These are phyloP conservation scores for Eueides isabella DNA, from an alignment of 1,140 invertebrate species.

Conservation along the genomic window DNA sequence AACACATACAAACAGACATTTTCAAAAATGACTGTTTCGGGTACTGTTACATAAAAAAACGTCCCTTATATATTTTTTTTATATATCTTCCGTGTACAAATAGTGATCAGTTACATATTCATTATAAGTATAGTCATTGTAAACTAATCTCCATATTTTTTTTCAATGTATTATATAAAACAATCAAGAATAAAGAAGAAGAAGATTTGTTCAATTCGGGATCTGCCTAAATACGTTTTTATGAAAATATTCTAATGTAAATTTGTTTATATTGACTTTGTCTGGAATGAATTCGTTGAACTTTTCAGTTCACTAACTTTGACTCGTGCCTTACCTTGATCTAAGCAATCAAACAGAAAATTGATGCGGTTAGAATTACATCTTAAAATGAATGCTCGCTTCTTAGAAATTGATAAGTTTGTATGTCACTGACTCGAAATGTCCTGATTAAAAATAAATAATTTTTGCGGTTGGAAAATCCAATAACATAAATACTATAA, in stretches of 20 bases:
- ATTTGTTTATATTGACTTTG: neutral
- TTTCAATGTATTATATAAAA: too few species aligned
- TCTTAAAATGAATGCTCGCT: conserved; percentile 53
- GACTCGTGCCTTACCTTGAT: conserved; percentile 68
- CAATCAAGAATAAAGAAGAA: too few species aligned
- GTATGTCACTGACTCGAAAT: conserved; percentile 58
- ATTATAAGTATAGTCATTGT: too few species aligned
- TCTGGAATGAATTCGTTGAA: conserved; percentile 14
- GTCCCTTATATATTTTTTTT: too few species aligned
- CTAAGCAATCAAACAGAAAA: conserved; percentile 71
- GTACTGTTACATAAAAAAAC: too few species aligned
- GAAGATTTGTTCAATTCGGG: too few species aligned
- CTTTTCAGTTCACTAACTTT: conserved; percentile 54
- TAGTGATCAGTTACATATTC: too few species aligned
- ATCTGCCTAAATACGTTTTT: neutral
- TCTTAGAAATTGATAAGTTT: conserved; percentile 52
- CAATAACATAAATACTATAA: neutral
- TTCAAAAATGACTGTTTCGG: too few species aligned
- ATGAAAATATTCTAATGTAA: neutral
- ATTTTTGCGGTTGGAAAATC: conserved; percentile 42
- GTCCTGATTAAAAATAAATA: conserved; percentile 17
- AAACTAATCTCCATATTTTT: too few species aligned
- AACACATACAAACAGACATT: too few species aligned
- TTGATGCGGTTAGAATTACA: conserved; percentile 65
- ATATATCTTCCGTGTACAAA: too few species aligned